Evolutionary conservation across 2,888 invertebrate species (phyloP).

Genomic region (Parnassius mnemosyne): DNA sequence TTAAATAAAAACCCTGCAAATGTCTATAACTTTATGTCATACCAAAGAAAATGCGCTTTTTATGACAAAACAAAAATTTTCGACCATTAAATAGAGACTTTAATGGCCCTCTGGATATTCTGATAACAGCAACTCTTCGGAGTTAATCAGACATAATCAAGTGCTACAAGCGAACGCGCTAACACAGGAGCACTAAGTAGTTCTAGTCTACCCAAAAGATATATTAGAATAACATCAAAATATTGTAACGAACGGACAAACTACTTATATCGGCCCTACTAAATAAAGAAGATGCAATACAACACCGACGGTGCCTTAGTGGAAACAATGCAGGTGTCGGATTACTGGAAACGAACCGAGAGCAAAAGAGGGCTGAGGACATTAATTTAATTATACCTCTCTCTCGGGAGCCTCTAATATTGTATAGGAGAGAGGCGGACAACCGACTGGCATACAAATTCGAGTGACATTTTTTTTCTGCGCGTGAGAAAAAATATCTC

Average conservation of each 20-base stretch:
- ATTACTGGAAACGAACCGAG: constrained; percentile 67
- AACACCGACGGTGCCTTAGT: constrained; percentile 35
- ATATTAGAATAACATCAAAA: neutral
- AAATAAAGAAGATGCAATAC: constrained; percentile 46
- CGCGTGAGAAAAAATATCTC: constrained; percentile 79
- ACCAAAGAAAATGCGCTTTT: no score
- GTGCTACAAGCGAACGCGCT: no score
- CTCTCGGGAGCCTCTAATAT: constrained; percentile 73
- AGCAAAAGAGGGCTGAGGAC: constrained; percentile 69
- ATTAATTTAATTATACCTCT: constrained; percentile 77
- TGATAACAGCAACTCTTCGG: no score
- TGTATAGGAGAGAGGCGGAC: constrained; percentile 65
- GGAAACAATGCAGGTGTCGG: constrained; percentile 78
- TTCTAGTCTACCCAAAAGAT: no score
- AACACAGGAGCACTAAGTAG: no score
- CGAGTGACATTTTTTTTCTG: constrained; percentile 74
- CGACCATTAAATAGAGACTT: no score
- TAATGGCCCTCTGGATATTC: no score
- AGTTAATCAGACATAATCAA: no score
- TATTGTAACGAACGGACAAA: constrained; percentile 32
- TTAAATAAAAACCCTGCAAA: no score
- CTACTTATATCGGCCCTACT: constrained; percentile 26
- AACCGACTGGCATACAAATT: constrained; percentile 64
- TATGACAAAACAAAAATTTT: no score
- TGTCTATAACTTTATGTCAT: no score